Conservation (phyloP, 2,888 invertebrate genomes). For the Chymomyza amoena region DNA sequence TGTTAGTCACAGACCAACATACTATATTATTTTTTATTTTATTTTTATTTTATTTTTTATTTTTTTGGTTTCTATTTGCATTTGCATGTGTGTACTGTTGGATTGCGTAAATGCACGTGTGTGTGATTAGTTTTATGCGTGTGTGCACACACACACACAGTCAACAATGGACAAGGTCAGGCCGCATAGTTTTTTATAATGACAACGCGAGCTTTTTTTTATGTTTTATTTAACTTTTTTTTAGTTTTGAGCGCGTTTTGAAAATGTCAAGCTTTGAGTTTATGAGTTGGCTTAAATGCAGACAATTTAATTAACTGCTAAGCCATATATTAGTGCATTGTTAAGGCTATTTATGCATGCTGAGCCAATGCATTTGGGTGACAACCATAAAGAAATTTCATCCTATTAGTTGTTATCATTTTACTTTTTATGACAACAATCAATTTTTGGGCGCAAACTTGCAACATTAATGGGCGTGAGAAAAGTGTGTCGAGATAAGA, state of each 20-base stretch:
- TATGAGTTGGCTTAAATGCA: slow-evolving; percentile 3
- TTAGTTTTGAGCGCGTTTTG: slow-evolving; percentile 48
- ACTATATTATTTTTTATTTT: slow-evolving; percentile 11
- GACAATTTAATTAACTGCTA: slow-evolving; percentile 55
- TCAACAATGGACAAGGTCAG: slow-evolving; percentile 70
- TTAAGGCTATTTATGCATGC: slow-evolving; percentile 9
- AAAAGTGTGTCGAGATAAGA: not conserved
- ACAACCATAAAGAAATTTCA: not conserved
- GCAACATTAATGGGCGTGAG: not conserved
- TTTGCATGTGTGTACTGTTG: slow-evolving; percentile 3
- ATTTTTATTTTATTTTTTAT: too few relatives aligned
- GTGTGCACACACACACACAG: slow-evolving; percentile 40
- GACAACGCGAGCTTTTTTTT: slow-evolving; percentile 47
- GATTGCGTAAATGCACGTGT: slow-evolving; percentile 17
- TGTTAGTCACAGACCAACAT: slow-evolving; percentile 57
- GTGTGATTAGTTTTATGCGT: slow-evolving; percentile 9
- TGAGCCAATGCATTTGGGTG: not conserved
- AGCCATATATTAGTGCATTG: slow-evolving; percentile 43
- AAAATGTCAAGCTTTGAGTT: slow-evolving; percentile 20
- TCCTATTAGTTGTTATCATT: not conserved
- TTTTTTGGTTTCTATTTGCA: slow-evolving; percentile 36
- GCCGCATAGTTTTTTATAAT: slow-evolving; percentile 63
- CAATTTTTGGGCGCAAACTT: not conserved
- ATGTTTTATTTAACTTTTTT: slow-evolving; percentile 18
- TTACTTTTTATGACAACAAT: not conserved